Percentiles rank a stretch among this genome's conserved stretches.
Evolutionary conservation across 2,113 vertebrate species (phyloP).

Genomic region (Cyanistes caeruleus): DNA sequence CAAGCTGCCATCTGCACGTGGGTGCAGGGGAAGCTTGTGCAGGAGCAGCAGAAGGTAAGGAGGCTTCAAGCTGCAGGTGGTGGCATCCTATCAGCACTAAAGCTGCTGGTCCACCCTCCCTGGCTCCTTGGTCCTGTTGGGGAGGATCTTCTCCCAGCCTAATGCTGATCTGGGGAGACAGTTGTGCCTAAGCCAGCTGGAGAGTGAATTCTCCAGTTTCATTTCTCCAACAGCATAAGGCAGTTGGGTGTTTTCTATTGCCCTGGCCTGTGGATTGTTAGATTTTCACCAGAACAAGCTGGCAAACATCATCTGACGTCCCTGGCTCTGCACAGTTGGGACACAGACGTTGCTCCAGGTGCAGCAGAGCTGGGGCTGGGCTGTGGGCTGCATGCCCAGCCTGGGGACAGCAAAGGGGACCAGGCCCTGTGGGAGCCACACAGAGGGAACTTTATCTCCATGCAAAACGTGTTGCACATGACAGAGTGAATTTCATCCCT

Average conservation of each 20-base stretch:
- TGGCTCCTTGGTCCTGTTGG: not conserved
- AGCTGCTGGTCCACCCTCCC: not conserved
- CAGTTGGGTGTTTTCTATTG: not conserved
- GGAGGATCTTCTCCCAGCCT: not conserved
- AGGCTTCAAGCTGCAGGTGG: not conserved
- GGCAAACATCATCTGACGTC: not conserved
- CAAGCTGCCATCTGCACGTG: not conserved
- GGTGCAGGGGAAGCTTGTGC: not conserved
- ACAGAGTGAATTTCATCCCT: not conserved
- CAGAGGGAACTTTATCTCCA: not conserved
- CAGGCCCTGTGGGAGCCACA: not conserved
- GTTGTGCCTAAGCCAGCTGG: not conserved
- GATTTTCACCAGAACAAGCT: not conserved
- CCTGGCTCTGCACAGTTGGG: not conserved
- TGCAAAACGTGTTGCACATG: not conserved
- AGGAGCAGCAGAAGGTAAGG: not conserved
- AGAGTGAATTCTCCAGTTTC: not conserved
- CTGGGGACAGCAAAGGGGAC: not conserved
- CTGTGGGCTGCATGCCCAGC: not conserved
- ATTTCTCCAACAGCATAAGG: not conserved
- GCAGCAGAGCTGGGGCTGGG: not conserved
- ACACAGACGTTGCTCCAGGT: not conserved
- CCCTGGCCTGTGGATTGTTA: not conserved
- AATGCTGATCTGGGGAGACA: constrained; percentile 18
- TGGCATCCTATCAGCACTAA: not conserved